Evolutionary conservation across 2,113 vertebrate genomes (phyloP).

Genomic region (Nothoprocta perdicaria): DNA sequence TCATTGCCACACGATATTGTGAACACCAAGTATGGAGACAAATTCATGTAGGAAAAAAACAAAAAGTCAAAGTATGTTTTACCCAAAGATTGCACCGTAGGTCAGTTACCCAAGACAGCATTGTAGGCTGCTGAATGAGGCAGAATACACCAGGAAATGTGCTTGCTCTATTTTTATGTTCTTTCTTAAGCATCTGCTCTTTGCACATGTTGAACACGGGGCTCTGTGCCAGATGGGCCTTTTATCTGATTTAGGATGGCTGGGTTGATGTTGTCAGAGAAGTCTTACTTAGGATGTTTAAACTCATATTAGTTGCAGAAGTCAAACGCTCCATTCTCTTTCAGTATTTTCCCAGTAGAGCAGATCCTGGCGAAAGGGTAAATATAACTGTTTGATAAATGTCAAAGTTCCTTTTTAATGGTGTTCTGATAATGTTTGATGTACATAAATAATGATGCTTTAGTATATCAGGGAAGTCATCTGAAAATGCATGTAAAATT

Average conservation of each 20-base stretch:
- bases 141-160: neutral
- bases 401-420: neutral
- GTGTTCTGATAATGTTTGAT: neutral
- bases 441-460: neutral
- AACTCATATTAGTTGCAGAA: neutral
- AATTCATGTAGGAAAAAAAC: neutral
- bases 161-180: neutral
- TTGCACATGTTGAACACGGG: neutral
- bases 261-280: neutral
- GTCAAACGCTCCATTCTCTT: neutral
- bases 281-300: neutral
- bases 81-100: neutral
- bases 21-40: neutral
- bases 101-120: neutral
- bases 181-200: neutral
- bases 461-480: neutral
- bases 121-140: neutral
- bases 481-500: neutral
- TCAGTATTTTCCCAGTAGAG: neutral
- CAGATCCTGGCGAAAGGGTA: neutral
- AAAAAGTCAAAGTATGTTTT: neutral
- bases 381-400: conserved; percentile 14
- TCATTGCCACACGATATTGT: neutral
- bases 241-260: neutral
- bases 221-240: neutral